A percentile compares a stretch with the other conserved stretches of the same genome.
Conservation (phyloP, 2,888 invertebrate genomes). For the Patella caerulea region DNA sequence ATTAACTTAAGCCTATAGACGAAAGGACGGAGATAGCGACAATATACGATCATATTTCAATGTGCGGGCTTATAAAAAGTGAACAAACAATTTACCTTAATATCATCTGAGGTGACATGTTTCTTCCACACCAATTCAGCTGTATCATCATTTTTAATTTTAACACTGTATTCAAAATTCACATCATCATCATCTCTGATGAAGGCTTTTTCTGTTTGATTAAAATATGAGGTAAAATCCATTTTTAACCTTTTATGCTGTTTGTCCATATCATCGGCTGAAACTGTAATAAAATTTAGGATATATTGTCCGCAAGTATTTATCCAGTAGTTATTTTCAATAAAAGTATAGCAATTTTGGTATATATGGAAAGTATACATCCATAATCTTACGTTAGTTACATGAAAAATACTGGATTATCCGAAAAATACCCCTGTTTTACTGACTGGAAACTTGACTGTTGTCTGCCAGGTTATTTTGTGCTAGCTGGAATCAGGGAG, state of each 20-base stretch:
- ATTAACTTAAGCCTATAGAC: no score
- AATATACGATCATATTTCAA: no score
- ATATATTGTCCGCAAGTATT: no score
- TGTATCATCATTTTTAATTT: conserved; percentile 34
- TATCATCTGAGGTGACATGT: conserved; percentile 52
- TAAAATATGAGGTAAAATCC: conserved; percentile 52
- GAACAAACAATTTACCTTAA: conserved; percentile 47
- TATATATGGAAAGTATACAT: background rate
- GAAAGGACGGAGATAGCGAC: no score
- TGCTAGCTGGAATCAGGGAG: no score
- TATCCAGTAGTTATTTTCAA: no score
- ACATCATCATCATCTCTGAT: conserved; percentile 42
- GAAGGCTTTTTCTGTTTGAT: conserved; percentile 58
- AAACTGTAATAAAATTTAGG: conserved; percentile 40
- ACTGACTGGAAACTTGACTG: no score
- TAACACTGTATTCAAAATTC: conserved; percentile 54
- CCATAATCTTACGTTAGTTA: no score
- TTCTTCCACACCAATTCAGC: conserved; percentile 60
- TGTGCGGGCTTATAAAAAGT: background rate
- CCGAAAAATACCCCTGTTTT: no score
- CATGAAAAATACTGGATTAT: no score
- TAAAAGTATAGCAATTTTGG: no score
- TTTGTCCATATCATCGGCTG: conserved; percentile 55
- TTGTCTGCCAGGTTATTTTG: no score
- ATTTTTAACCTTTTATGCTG: conserved; percentile 50